These are phyloP conservation scores for Callimorpha dominula DNA, from an alignment of 2,888 invertebrate species.

Conservation along the genomic window DNA sequence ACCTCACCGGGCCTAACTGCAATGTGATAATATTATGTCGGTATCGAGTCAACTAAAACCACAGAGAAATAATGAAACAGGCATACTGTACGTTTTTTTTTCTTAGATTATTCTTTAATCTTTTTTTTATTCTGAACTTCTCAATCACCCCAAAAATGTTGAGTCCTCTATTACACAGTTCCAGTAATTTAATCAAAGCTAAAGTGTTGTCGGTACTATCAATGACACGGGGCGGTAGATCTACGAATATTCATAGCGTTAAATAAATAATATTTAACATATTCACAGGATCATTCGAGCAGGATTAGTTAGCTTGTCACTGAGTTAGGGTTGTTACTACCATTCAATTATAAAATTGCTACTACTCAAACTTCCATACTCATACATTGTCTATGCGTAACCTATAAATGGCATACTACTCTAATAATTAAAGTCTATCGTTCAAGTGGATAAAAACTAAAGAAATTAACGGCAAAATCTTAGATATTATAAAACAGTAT, in stretches of 20 bases:
- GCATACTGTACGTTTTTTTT: neutral
- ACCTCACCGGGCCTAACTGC: no score
- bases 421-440: neutral
- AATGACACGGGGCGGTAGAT: slow-evolving; percentile 32
- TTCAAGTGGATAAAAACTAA: neutral
- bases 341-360: neutral
- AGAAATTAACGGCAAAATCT: neutral
- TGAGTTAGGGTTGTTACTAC: slow-evolving; percentile 38
- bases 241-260: slow-evolving; percentile 36
- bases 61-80: neutral
- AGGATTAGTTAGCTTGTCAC: slow-evolving; percentile 51
- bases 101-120: neutral
- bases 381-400: neutral
- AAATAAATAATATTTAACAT: slow-evolving; percentile 56
- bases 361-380: neutral
- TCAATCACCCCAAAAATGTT: slow-evolving; percentile 14
- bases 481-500: neutral
- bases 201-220: slow-evolving; percentile 32
- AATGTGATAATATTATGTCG: neutral
- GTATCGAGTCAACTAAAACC: neutral
- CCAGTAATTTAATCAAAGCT: slow-evolving; percentile 27
- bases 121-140: neutral
- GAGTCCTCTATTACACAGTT: slow-evolving; percentile 14
- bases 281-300: slow-evolving; percentile 46
- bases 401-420: neutral